A percentile compares a stretch with the other conserved stretches of the same genome.
These are phyloP conservation scores for Piliocolobus tephrosceles DNA, from an alignment of 2,113 vertebrate genomes.

Conservation along the genomic window DNA sequence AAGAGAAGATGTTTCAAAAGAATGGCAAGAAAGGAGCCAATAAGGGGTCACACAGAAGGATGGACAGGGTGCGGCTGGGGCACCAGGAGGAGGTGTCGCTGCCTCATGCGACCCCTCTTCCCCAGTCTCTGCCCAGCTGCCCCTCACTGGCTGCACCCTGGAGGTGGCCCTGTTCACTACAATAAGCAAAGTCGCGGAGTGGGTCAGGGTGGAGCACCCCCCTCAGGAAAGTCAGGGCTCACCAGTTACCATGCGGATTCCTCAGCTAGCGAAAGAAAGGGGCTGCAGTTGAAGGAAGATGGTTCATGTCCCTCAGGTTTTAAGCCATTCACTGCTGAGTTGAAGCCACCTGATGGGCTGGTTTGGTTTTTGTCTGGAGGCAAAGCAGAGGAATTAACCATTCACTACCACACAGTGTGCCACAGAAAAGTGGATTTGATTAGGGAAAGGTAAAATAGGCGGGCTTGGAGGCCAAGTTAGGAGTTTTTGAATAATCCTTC, in stretches of 20 bases:
- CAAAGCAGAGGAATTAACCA: neutral
- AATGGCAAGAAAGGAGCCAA: neutral
- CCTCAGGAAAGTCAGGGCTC: neutral
- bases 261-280: neutral
- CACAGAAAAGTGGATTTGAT: neutral
- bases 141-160: neutral
- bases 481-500: neutral
- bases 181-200: neutral
- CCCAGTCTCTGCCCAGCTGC: neutral
- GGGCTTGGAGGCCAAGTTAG: neutral
- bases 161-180: neutral
- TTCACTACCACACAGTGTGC: neutral
- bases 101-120: neutral
- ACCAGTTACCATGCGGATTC: neutral
- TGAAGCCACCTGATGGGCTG: neutral
- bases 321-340: neutral
- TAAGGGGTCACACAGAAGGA: neutral
- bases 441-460: neutral
- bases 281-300: neutral
- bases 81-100: neutral
- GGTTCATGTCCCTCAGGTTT: neutral
- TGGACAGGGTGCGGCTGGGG: neutral
- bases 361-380: slow-evolving; percentile 9
- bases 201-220: neutral
- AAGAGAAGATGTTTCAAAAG: neutral